Conservation (phyloP, 2,888 invertebrate genomes). For the Drosophila setosimentum region DNA sequence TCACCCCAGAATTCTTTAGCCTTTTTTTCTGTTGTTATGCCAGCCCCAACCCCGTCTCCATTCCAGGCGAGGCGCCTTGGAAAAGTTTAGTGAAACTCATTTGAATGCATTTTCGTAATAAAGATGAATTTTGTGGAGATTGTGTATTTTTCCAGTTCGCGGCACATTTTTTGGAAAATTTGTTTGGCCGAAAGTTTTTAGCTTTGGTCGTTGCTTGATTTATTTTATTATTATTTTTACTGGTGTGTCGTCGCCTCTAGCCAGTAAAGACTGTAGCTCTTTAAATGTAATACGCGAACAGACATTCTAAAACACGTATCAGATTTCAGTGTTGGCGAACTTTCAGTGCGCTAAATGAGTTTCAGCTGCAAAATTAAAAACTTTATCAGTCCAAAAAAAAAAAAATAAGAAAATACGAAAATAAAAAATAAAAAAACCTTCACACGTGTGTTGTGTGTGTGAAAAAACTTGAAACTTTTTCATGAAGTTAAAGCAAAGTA, state of each 20-base stretch:
- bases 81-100: constrained; percentile 60
- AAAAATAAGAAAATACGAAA: constrained; percentile 1
- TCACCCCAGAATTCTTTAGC: constrained; percentile 24
- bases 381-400: constrained; percentile 62
- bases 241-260: not conserved
- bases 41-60: not conserved
- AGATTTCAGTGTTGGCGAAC: constrained; percentile 58
- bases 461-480: constrained; percentile 78
- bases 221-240: not conserved
- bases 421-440: not conserved
- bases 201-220: constrained; percentile 41
- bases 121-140: constrained; percentile 73
- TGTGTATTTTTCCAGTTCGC: constrained; percentile 78
- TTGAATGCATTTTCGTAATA: constrained; percentile 75
- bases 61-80: constrained; percentile 9
- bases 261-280: constrained; percentile 7
- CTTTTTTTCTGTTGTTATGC: constrained; percentile 31
- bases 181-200: constrained; percentile 62
- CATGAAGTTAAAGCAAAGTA: constrained; percentile 81
- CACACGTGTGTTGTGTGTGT: constrained; percentile 36
- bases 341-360: constrained; percentile 77
- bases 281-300: constrained; percentile 71
- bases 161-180: constrained; percentile 65
- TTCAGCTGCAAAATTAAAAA: constrained; percentile 78
- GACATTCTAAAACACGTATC: constrained; percentile 69